Percentiles rank a stretch among this genome's conserved stretches.
Conservation (phyloP, 1,140 invertebrate species). For the Diabrotica undecimpunctata region DNA sequence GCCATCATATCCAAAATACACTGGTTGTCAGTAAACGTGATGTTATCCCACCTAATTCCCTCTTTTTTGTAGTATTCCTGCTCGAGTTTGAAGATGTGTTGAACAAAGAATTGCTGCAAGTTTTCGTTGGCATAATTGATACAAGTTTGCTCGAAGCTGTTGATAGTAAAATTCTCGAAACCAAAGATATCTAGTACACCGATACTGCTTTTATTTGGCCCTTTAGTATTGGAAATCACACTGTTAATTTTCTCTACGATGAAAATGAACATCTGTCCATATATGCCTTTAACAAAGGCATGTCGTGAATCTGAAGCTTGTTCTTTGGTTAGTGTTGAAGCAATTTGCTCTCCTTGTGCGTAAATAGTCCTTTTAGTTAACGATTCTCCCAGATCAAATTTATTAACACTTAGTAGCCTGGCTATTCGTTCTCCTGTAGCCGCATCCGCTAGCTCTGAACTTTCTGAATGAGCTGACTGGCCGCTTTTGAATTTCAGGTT, state of each 20-base stretch:
- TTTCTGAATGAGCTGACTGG: constrained; percentile 73
- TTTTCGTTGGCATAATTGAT: constrained; percentile 98
- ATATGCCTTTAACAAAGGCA: constrained; percentile 90
- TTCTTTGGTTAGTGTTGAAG: constrained; percentile 65
- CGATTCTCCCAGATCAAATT: constrained; percentile 67
- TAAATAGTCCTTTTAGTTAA: constrained; percentile 85
- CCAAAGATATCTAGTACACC: constrained; percentile 95
- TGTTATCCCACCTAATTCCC: constrained; percentile 87
- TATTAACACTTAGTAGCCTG: constrained; percentile 62
- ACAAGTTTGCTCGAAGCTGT: constrained; percentile 95
- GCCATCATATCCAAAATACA: constrained; percentile 87
- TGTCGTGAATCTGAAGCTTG: constrained; percentile 81
- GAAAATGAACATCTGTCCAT: constrained; percentile 86
- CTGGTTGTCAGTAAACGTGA: constrained; percentile 93
- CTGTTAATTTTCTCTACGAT: constrained; percentile 89
- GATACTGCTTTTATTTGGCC: constrained; percentile 64
- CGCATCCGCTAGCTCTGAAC: constrained; percentile 71
- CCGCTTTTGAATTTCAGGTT: constrained; percentile 83
- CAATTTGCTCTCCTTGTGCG: constrained; percentile 78
- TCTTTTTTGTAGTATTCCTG: constrained; percentile 90
- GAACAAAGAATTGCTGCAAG: constrained; percentile 94
- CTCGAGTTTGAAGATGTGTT: constrained; percentile 94
- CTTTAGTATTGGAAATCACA: constrained; percentile 72
- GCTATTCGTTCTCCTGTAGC: constrained; percentile 63
- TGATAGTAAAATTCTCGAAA: constrained; percentile 90